These are phyloP conservation scores for Mus minutoides DNA, from an alignment of 2,797 vertebrate genomes.

Conservation along the genomic window DNA sequence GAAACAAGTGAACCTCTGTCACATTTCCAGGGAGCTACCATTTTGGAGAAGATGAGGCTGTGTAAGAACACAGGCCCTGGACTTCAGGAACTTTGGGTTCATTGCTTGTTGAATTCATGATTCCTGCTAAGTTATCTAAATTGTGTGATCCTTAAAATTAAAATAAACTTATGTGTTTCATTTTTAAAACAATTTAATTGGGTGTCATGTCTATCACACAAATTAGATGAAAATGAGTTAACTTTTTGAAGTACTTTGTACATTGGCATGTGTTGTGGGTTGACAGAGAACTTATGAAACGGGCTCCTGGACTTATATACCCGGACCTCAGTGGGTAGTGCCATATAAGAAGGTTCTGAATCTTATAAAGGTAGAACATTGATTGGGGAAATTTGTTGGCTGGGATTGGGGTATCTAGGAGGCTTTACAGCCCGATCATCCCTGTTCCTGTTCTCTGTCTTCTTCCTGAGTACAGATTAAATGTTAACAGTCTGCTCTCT, in stretches of 20 bases:
- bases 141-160: background rate
- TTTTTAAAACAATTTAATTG: background rate
- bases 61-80: background rate
- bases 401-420: background rate
- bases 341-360: background rate
- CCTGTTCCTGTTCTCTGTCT: background rate
- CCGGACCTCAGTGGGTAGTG: background rate
- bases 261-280: background rate
- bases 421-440: background rate
- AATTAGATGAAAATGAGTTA: conserved; percentile 32
- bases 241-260: background rate
- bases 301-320: background rate
- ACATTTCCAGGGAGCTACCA: background rate
- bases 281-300: background rate
- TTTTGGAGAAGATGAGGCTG: background rate
- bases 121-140: background rate
- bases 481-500: background rate
- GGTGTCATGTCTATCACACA: background rate
- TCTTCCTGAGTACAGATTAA: background rate
- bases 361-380: background rate
- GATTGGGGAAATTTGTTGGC: background rate
- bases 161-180: background rate
- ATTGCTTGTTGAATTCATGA: background rate
- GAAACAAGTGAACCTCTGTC: background rate
- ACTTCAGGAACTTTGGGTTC: background rate